phyloP scores from a whole-genome alignment of 2,797 vertebrate genomes.

The Macroramphosus scolopax region DNA sequence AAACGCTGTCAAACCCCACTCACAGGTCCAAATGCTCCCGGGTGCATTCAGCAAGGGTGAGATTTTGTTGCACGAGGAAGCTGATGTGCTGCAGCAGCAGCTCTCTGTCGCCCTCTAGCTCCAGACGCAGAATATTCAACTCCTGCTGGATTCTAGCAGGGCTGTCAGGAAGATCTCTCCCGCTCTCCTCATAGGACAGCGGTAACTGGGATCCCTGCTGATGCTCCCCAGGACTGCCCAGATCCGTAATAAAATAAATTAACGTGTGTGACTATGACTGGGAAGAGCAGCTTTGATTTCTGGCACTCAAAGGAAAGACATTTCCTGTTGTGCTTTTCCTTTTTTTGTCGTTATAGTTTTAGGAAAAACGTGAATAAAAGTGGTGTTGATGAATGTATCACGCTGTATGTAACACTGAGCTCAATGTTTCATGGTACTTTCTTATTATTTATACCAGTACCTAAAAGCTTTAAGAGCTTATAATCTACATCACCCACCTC shows the following conservation, averaged over 20 bases:
- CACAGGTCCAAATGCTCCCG: constrained; percentile 78
- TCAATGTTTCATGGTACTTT: no score
- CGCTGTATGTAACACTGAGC: no score
- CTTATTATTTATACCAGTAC: no score
- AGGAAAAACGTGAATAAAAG: no score
- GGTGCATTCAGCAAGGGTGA: constrained; percentile 71
- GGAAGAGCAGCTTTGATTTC: not conserved
- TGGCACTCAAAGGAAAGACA: no score
- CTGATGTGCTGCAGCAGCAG: constrained; percentile 70
- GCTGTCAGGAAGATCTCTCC: constrained; percentile 40
- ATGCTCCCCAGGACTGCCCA: constrained; percentile 46
- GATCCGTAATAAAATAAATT: constrained; percentile 23
- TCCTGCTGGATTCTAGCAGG: constrained; percentile 69
- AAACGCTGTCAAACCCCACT: constrained; percentile 64
- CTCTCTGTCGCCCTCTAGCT: constrained; percentile 77
- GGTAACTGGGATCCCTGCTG: constrained; percentile 33
- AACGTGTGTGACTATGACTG: not conserved
- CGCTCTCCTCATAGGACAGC: constrained; percentile 21
- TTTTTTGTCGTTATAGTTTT: no score
- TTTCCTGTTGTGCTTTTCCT: no score
- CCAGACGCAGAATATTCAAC: constrained; percentile 72
- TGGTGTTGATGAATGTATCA: no score
- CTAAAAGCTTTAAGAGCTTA: no score
- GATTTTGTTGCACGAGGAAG: constrained; percentile 75
- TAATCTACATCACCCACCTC: no score